Evolutionary conservation across 2,888 invertebrate species (phyloP).

Genomic region (Drosophila gaucha): DNA sequence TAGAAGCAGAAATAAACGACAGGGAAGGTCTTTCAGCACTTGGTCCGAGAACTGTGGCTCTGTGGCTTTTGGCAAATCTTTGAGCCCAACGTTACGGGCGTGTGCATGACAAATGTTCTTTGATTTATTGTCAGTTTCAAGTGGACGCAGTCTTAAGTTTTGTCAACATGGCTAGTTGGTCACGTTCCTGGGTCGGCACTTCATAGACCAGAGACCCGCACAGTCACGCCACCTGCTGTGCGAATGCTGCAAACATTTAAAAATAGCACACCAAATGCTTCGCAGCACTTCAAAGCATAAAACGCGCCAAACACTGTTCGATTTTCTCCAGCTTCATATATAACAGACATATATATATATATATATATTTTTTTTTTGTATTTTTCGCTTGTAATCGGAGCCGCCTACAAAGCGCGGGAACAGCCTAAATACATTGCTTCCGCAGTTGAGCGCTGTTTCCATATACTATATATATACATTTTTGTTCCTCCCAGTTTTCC

Average conservation of each 20-base stretch:
- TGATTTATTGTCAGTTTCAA: conserved; percentile 70
- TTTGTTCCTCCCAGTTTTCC: conserved; percentile 19
- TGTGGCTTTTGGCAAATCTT: conserved; percentile 30
- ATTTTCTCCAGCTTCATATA: conserved; percentile 3
- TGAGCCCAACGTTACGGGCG: conserved; percentile 45
- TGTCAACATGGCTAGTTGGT: conserved; percentile 61
- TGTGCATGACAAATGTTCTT: conserved; percentile 70
- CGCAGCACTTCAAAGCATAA: conserved; percentile 46
- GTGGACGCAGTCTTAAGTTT: conserved; percentile 51
- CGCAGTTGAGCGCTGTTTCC: conserved; percentile 45
- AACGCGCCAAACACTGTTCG: conserved; percentile 43
- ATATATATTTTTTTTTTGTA: neutral
- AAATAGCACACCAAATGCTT: conserved; percentile 57
- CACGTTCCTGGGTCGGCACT: conserved; percentile 59
- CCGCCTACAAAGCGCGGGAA: conserved; percentile 47
- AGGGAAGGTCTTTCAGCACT: conserved; percentile 26
- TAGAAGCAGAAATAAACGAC: conserved; percentile 21
- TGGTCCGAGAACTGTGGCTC: conserved; percentile 5
- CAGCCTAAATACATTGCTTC: conserved; percentile 54
- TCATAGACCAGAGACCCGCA: conserved; percentile 27
- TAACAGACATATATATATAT: neutral
- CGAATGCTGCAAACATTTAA: conserved; percentile 53
- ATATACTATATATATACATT: conserved; percentile 7
- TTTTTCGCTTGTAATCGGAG: conserved; percentile 51
- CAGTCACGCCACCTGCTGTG: conserved; percentile 65